Evolutionary conservation across 2,888 invertebrate genomes (phyloP).

Genomic region (Drosophila mimica): DNA sequence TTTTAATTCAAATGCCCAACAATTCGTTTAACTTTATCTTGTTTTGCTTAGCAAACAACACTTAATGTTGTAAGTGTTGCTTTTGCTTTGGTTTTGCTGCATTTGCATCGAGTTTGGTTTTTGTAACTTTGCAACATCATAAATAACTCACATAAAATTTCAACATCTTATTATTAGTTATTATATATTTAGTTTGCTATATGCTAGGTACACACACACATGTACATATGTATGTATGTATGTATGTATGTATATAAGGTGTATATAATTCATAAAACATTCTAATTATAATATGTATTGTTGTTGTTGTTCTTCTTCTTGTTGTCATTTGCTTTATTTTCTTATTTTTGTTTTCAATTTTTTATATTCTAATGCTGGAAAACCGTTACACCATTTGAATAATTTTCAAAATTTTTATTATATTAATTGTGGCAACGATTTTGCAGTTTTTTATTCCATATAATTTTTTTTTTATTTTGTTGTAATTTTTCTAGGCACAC

Average conservation of each 20-base stretch:
- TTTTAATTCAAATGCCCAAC: constrained; percentile 53
- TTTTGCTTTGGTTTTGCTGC: constrained; percentile 23
- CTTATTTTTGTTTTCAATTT: constrained; percentile 17
- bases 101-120: constrained; percentile 21
- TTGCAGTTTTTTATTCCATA: neutral
- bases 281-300: constrained; percentile 68
- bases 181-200: constrained; percentile 20
- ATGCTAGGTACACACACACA: constrained; percentile 31
- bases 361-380: constrained; percentile 19
- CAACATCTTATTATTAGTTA: constrained; percentile 67
- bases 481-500: constrained; percentile 39
- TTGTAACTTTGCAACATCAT: constrained; percentile 69
- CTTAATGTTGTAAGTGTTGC: constrained; percentile 13
- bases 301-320: constrained; percentile 29
- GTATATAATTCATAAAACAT: constrained; percentile 78
- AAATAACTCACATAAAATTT: constrained; percentile 76
- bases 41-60: constrained; percentile 5
- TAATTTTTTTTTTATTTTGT: constrained; percentile 11
- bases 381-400: constrained; percentile 23
- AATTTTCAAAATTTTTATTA: neutral
- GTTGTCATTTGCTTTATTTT: constrained; percentile 22
- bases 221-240: constrained; percentile 20
- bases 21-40: constrained; percentile 27
- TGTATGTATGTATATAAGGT: constrained; percentile 56
- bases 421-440: constrained; percentile 12